Conservation (phyloP, 1,140 invertebrate species). For the Nomia melanderi region DNA sequence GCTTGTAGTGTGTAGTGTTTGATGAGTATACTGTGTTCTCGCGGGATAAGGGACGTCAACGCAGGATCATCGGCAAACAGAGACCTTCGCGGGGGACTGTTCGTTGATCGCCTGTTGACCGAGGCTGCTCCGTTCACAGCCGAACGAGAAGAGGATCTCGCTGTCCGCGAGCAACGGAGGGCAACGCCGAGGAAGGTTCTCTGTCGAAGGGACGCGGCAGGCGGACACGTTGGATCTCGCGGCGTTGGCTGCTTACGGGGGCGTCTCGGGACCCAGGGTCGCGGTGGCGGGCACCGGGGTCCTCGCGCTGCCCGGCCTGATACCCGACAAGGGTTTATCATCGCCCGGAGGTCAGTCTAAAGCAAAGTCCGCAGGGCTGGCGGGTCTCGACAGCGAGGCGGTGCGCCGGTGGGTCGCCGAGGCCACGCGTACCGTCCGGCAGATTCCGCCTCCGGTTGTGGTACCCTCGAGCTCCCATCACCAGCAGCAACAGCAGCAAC, state of each 20-base stretch:
- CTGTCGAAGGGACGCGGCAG: conserved; percentile 31
- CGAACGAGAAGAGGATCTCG: too few relatives aligned
- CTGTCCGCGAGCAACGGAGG: neutral
- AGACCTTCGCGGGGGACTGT: neutral
- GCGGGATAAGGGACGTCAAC: conserved; percentile 32
- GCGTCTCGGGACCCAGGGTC: conserved; percentile 73
- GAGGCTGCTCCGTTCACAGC: too few relatives aligned
- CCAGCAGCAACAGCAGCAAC: conserved; percentile 61
- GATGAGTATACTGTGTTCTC: conserved; percentile 39
- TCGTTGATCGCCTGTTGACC: too few relatives aligned
- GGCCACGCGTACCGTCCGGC: conserved; percentile 77
- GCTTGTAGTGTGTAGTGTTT: conserved; percentile 41
- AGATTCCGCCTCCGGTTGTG: conserved; percentile 73
- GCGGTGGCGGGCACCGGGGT: conserved; percentile 80
- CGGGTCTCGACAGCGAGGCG: conserved; percentile 80
- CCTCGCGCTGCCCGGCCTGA: conserved; percentile 76
- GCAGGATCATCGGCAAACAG: neutral
- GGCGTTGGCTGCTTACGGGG: conserved; percentile 74
- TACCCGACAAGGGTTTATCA: conserved; percentile 77
- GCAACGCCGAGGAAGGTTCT: conserved; percentile 11
- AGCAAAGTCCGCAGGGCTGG: conserved; percentile 78
- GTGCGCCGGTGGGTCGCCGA: conserved; percentile 80
- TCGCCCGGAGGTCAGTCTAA: conserved; percentile 72
- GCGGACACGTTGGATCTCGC: conserved; percentile 76
- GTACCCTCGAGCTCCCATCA: conserved; percentile 67